Base-by-base conservation (phyloP, 2,113 vertebrate genomes). In the Sterrhoptilus dennistouni region DNA sequence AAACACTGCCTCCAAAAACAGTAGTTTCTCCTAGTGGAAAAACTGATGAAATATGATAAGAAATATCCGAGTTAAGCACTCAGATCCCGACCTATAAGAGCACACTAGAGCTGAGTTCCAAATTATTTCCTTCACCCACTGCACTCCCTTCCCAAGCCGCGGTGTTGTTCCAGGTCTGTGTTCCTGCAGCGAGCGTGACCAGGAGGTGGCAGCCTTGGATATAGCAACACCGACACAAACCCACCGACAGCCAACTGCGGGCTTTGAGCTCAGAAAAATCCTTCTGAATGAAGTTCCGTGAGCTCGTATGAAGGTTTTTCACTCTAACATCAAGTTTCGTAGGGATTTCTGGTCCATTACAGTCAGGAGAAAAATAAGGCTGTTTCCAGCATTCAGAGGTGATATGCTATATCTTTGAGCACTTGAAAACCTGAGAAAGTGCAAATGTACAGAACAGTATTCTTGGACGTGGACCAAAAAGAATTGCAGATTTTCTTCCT, bases 201-300 rank as follows among this genome's bases (percentile, higher is more conserved):
- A 87, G 78, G 33, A 93, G 97, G 69, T 95, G 96, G 94, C 90
- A 89, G 77, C 52, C 54, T 90, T 82, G 56, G 14, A 47, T 29
- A 7, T 0, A 42, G 33, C 31, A 70, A 82, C 61, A 23, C 22
- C 29, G 31, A 25, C 61, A 28, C 38, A 66, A 25, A 9, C 8
- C 3, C 18, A 9, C 2, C 1, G 11, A 22, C 9, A 7, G 12
- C 25, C 28, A 35, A 9, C 21, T 4, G 56, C 1, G 1, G 38
- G 12, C 19, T 44, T 21, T 0, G 9, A n/a, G 3, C 14, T 65
- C 63, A 4, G 9, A 42, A 70, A 89, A 90, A 49, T 2, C 22
- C 6, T 63, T 70, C 57, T 49, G 31, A 65, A 75, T 45, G 5
- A 45, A 40, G 78, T 83, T 81, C 52, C 25, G 4, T 47, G 12